Conservation (phyloP, 2,888 invertebrate species). For the Epirrhoe alternata region DNA sequence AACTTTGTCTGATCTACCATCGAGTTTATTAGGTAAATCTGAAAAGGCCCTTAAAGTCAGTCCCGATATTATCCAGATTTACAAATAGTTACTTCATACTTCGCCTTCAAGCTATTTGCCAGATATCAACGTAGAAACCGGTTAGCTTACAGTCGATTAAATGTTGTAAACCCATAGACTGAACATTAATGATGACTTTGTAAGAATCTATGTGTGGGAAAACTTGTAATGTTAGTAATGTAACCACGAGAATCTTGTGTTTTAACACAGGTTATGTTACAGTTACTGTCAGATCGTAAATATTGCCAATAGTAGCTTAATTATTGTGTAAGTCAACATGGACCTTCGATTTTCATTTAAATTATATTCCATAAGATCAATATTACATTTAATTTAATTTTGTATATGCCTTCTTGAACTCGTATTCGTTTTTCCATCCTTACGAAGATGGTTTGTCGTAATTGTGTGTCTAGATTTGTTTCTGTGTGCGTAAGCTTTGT, state of each 20-base stretch:
- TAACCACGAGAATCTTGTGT: constrained; percentile 3
- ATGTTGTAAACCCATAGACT: constrained; percentile 33
- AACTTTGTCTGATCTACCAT: background rate
- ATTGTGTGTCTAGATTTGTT: too few relatives aligned
- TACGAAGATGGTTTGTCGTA: too few relatives aligned
- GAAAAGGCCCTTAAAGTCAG: background rate
- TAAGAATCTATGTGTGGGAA: constrained; percentile 24
- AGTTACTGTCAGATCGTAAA: constrained; percentile 6
- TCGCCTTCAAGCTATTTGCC: constrained; percentile 24
- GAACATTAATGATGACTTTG: constrained; percentile 34
- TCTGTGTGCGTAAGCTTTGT: too few relatives aligned
- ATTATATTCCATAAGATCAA: too few relatives aligned
- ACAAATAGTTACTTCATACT: constrained; percentile 13
- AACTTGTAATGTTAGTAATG: constrained; percentile 15
- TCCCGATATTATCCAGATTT: background rate
- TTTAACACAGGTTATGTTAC: background rate
- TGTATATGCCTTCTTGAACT: too few relatives aligned
- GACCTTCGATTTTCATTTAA: too few relatives aligned
- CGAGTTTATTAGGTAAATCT: background rate
- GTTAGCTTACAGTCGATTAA: constrained; percentile 25
- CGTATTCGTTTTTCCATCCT: too few relatives aligned
- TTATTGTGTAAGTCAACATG: background rate
- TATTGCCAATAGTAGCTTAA: background rate
- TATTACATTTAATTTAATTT: too few relatives aligned
- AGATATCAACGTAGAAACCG: constrained; percentile 29